phyloP scores from a whole-genome alignment of 2,797 vertebrate species.

The Molossus alvarezi region DNA sequence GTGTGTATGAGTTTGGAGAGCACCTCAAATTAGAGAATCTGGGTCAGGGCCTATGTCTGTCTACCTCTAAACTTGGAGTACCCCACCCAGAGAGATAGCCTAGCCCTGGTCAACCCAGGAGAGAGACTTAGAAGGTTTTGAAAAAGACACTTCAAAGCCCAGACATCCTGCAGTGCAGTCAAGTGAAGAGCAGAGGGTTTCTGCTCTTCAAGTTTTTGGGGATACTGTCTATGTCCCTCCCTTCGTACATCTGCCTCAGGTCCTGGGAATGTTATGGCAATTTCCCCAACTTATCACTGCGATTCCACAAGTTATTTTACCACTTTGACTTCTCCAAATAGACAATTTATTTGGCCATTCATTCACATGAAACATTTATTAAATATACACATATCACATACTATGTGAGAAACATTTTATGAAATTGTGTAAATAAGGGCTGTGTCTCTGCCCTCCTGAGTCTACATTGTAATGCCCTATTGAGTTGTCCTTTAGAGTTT shows the following conservation, averaged over 20 bases:
- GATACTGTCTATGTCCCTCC: neutral
- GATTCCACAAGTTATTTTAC: neutral
- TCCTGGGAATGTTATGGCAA: neutral
- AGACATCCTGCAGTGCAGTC: neutral
- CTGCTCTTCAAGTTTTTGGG: neutral
- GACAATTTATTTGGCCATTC: neutral
- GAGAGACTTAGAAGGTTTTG: neutral
- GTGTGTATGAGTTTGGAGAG: neutral
- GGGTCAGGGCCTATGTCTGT: accelerated
- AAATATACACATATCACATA: neutral
- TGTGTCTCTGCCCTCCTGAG: neutral
- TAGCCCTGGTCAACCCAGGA: neutral
- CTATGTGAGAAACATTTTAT: neutral
- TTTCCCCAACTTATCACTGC: neutral
- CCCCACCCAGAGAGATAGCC: neutral
- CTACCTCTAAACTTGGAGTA: neutral
- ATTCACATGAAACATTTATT: neutral
- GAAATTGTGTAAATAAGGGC: neutral
- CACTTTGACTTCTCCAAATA: constrained; percentile 42
- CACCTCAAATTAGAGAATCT: neutral
- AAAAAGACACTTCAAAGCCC: neutral
- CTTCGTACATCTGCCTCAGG: neutral
- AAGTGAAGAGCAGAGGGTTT: neutral
- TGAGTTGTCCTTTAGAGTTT: constrained; percentile 25
- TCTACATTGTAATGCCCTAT: neutral